A percentile compares a stretch with the other conserved stretches of the same genome.
Conservation (phyloP, 2,797 vertebrate genomes). For the Chaenodraco wilsoni region DNA sequence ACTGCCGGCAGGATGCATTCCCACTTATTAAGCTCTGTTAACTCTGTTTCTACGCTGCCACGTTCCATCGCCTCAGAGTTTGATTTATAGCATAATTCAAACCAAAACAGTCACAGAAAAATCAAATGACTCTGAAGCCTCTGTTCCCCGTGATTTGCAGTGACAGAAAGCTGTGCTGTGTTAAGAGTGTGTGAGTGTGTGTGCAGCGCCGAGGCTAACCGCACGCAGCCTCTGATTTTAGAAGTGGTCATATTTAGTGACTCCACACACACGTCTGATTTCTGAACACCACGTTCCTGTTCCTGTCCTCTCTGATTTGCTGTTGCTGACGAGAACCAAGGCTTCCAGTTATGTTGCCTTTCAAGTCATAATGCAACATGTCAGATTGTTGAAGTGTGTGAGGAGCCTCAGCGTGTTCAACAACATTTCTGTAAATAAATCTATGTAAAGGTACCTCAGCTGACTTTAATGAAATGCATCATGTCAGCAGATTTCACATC, state of each 20-base stretch:
- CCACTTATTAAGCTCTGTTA: conserved; percentile 25
- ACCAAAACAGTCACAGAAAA: conserved; percentile 50
- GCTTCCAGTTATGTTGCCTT: conserved; percentile 61
- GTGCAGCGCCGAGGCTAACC: conserved; percentile 72
- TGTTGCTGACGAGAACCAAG: conserved; percentile 50
- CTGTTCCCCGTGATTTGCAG: conserved; percentile 61
- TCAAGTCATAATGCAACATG: conserved; percentile 73
- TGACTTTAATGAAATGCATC: background rate
- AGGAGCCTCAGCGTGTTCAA: conserved; percentile 29
- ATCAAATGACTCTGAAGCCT: conserved; percentile 36
- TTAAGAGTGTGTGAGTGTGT: conserved; percentile 75
- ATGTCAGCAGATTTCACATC: too few relatives aligned
- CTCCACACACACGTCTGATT: conserved; percentile 65
- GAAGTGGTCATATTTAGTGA: conserved; percentile 74
- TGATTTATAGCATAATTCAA: conserved; percentile 46
- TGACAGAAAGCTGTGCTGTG: conserved; percentile 68
- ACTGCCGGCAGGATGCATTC: conserved; percentile 8
- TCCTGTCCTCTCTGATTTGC: conserved; percentile 59
- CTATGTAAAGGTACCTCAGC: conserved; percentile 11
- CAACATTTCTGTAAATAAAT: conserved; percentile 43
- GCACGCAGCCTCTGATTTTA: conserved; percentile 77
- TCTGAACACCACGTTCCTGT: conserved; percentile 45
- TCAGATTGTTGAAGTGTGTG: conserved; percentile 55
- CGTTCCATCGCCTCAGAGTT: conserved; percentile 48
- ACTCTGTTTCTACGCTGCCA: conserved; percentile 39